A percentile compares a stretch with the other conserved stretches of the same genome.
These are phyloP conservation scores for Samia ricini DNA, from an alignment of 1,140 invertebrate species.

Conservation along the genomic window DNA sequence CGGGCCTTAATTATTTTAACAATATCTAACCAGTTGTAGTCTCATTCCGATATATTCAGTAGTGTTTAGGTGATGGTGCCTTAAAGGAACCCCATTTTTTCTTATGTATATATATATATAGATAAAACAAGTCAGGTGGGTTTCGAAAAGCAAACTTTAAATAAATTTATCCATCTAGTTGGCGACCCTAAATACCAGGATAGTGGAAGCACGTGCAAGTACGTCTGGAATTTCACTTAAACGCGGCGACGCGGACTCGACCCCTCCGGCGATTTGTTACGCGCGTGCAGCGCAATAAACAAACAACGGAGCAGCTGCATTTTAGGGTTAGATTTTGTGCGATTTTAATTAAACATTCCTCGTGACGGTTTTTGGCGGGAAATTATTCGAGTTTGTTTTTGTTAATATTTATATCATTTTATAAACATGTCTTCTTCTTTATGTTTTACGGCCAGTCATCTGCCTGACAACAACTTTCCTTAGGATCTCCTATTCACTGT, in stretches of 20 bases:
- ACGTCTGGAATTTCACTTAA: conserved; percentile 10
- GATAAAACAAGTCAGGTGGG: too few species aligned
- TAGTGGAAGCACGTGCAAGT: background rate
- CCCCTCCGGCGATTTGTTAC: background rate
- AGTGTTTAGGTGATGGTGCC: too few species aligned
- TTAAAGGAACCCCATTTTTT: too few species aligned
- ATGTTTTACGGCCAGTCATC: too few species aligned
- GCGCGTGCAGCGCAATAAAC: conserved; percentile 6
- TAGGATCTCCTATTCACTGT: too few species aligned
- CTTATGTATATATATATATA: too few species aligned
- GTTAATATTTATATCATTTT: too few species aligned
- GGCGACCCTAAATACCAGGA: background rate
- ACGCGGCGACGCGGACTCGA: background rate
- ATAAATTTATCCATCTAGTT: background rate
- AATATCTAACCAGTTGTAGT: too few species aligned
- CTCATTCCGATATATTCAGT: too few species aligned
- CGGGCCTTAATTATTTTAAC: too few species aligned
- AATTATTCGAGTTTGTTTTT: background rate
- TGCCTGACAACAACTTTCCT: too few species aligned
- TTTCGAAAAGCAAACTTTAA: background rate
- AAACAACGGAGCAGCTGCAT: conserved; percentile 7
- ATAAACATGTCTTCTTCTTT: too few species aligned
- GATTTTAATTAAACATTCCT: conserved; percentile 11
- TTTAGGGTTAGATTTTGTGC: conserved; percentile 9
- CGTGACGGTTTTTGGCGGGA: background rate